A percentile compares a stretch with the other conserved stretches of the same genome.
Conservation (phyloP, 2,888 invertebrate genomes). For the Andrena praecox region DNA sequence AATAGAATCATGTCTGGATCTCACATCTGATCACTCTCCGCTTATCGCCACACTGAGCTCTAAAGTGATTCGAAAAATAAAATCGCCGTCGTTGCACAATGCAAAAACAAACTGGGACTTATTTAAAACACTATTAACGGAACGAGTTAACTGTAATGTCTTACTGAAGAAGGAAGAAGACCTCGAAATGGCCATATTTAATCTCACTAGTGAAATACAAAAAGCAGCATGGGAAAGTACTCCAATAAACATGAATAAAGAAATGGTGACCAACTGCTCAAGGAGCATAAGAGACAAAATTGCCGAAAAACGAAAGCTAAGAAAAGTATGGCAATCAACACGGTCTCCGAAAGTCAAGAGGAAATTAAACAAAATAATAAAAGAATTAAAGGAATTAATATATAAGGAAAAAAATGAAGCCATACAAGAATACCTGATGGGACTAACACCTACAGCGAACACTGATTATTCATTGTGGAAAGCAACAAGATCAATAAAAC, state of each 20-base stretch:
- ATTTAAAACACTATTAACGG: constrained; percentile 3
- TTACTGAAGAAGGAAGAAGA: constrained; percentile 13
- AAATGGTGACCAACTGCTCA: not conserved
- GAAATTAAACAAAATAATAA: not conserved
- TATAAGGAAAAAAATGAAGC: no score
- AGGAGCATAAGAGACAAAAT: not conserved
- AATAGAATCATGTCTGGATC: not conserved
- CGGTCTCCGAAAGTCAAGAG: not conserved
- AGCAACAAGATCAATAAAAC: no score
- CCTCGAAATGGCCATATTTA: not conserved
- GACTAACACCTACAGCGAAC: no score
- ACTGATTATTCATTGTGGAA: no score
- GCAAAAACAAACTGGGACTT: not conserved
- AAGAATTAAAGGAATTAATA: no score
- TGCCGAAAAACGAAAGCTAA: not conserved
- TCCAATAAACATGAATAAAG: not conserved
- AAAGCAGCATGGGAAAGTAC: constrained; percentile 8
- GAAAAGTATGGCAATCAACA: constrained; percentile 4
- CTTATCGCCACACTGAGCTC: constrained; percentile 2
- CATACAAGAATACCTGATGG: no score
- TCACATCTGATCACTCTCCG: constrained; percentile 17
- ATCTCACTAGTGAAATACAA: not conserved
- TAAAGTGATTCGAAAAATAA: not conserved
- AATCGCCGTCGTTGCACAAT: not conserved
- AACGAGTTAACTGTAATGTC: constrained; percentile 6